phyloP scores from a whole-genome alignment of 2,888 invertebrate species.

The Hermaeophaga mercurialis region DNA sequence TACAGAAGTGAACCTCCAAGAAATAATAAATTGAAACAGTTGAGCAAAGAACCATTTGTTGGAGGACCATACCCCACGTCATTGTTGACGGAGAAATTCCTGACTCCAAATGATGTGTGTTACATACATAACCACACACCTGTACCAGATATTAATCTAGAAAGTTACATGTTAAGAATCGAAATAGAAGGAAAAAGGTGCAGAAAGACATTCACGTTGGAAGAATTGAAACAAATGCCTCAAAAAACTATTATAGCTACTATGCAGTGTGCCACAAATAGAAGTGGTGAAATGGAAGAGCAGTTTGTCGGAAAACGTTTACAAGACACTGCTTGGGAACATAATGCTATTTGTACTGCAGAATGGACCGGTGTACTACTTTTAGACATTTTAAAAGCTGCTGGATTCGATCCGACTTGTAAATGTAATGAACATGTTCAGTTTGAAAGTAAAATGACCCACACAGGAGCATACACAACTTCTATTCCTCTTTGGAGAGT shows the following conservation, averaged over 20 bases:
- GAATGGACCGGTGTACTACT: conserved; percentile 82
- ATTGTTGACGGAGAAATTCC: conserved; percentile 71
- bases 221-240: conserved; percentile 74
- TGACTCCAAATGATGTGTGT: conserved; percentile 91
- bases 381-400: conserved; percentile 69
- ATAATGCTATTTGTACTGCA: conserved; percentile 93
- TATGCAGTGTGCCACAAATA: conserved; percentile 96
- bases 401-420: conserved; percentile 66
- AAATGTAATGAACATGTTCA: conserved; percentile 66
- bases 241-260: conserved; percentile 76
- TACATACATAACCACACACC: conserved; percentile 98
- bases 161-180: conserved; percentile 71
- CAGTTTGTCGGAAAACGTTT: conserved; percentile 57
- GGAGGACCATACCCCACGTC: conserved; percentile 85
- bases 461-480: background rate
- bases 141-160: conserved; percentile 77
- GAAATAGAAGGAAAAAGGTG: conserved; percentile 61
- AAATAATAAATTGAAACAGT: conserved; percentile 75
- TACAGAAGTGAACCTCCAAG: conserved; percentile 85
- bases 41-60: conserved; percentile 88
- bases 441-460: background rate
- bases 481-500: conserved; percentile 81
- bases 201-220: conserved; percentile 61
- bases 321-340: conserved; percentile 86
- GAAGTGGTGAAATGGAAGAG: conserved; percentile 88